A percentile compares a stretch with the other conserved stretches of the same genome.
Conservation (phyloP, 2,888 invertebrate species). For the Drosophila fungiperda region DNA sequence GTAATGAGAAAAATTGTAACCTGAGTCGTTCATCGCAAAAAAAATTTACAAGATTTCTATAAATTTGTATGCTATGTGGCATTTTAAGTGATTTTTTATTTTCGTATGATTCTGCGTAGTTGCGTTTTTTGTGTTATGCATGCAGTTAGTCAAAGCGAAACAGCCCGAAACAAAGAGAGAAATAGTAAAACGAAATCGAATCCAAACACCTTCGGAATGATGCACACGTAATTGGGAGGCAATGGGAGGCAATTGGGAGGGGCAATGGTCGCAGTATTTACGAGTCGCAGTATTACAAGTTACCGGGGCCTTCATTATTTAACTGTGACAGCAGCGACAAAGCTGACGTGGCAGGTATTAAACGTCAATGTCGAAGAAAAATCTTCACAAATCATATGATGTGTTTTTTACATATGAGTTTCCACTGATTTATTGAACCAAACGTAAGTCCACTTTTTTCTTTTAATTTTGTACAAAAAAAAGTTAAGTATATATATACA, state of each 20-base stretch:
- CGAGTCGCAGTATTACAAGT: slow-evolving; percentile 42
- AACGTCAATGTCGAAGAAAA: slow-evolving; percentile 51
- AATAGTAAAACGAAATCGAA: slow-evolving; percentile 17
- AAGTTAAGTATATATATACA: not conserved
- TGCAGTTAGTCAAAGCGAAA: slow-evolving; percentile 43
- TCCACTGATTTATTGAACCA: slow-evolving; percentile 12
- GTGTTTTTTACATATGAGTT: slow-evolving; percentile 4
- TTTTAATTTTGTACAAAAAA: slow-evolving; percentile 19
- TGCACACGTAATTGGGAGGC: slow-evolving; percentile 7
- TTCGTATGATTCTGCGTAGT: slow-evolving; percentile 33
- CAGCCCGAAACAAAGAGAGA: slow-evolving; percentile 1
- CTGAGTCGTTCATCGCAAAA: slow-evolving; percentile 12
- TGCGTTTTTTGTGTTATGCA: slow-evolving; percentile 34
- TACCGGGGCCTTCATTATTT: slow-evolving; percentile 36
- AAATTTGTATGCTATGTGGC: slow-evolving; percentile 37
- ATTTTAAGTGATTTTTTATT: slow-evolving; percentile 18
- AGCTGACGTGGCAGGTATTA: slow-evolving; percentile 36
- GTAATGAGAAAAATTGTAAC: slow-evolving; percentile 37
- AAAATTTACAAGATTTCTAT: slow-evolving; percentile 10
- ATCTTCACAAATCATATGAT: slow-evolving; percentile 52
- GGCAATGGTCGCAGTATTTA: slow-evolving; percentile 10
- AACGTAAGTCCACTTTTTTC: slow-evolving; percentile 48
- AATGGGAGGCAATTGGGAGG: not conserved
- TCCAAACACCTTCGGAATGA: slow-evolving; percentile 8
- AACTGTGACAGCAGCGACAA: slow-evolving; percentile 22